Evolutionary conservation across 2,888 invertebrate genomes (phyloP).

Genomic region (Synergus japonicus): DNA sequence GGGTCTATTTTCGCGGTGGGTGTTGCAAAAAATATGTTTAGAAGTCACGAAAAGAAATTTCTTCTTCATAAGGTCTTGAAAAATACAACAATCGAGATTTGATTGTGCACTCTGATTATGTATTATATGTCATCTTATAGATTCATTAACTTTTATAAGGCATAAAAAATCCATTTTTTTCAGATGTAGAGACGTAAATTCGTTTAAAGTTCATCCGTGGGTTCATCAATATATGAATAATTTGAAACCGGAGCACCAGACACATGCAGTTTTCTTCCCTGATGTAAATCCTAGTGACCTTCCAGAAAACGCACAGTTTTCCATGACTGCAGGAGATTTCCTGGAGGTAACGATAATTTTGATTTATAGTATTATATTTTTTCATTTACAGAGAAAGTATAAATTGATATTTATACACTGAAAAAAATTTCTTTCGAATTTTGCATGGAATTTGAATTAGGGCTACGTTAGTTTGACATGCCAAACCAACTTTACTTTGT

Average conservation of each 20-base stretch:
- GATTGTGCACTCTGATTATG: no score
- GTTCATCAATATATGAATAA: conserved; percentile 97
- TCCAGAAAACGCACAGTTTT: conserved; percentile 85
- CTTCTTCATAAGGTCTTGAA: no score
- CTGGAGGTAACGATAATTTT: conserved; percentile 83
- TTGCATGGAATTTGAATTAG: no score
- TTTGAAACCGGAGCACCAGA: conserved; percentile 88
- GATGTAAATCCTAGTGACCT: conserved; percentile 89
- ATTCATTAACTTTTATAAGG: neutral
- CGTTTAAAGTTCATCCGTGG: conserved; percentile 94
- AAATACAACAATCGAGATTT: no score
- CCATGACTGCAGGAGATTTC: conserved; percentile 98
- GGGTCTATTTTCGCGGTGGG: no score
- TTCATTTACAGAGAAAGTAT: no score
- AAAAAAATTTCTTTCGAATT: no score
- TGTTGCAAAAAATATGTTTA: no score
- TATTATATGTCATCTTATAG: neutral
- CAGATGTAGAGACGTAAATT: conserved; percentile 83
- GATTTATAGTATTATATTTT: neutral
- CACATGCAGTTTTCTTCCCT: conserved; percentile 88
- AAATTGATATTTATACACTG: no score
- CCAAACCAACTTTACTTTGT: no score
- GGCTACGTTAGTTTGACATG: no score
- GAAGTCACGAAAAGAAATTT: no score
- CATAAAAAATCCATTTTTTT: conserved; percentile 46